A percentile compares a stretch with the other conserved stretches of the same genome.
These are phyloP conservation scores for Portevinia maculata DNA, from an alignment of 2,888 invertebrate genomes.

Conservation along the genomic window DNA sequence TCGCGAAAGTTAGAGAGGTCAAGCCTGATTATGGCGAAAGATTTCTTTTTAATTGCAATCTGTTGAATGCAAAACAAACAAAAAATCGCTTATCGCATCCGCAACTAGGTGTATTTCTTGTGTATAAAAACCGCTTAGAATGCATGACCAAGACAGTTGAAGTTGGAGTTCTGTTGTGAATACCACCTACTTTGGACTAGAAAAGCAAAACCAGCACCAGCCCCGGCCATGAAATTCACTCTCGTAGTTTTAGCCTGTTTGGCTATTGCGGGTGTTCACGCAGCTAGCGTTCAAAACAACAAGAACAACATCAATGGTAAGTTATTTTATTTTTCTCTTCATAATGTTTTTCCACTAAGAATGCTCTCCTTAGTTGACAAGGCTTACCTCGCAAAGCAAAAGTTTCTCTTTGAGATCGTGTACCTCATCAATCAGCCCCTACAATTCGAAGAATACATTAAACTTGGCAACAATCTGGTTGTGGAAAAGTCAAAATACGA, in stretches of 20 bases:
- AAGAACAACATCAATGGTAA: neutral
- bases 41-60: conserved; percentile 21
- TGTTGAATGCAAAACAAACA: conserved; percentile 36
- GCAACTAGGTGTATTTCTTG: conserved; percentile 17
- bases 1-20: conserved; percentile 31
- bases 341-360: no score
- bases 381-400: conserved; percentile 77
- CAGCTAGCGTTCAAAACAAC: conserved; percentile 71
- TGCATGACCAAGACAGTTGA: conserved; percentile 14
- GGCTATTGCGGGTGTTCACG: no score
- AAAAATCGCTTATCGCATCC: conserved; percentile 29
- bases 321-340: no score
- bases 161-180: no score
- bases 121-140: conserved; percentile 41
- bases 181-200: conserved; percentile 76
- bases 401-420: conserved; percentile 78
- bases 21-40: conserved; percentile 33
- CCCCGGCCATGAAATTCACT: conserved; percentile 78
- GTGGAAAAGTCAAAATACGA: conserved; percentile 76
- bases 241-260: no score
- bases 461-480: conserved; percentile 75
- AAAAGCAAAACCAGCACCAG: conserved; percentile 77
- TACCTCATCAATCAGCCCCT: conserved; percentile 78
- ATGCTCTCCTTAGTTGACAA: conserved; percentile 75
- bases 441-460: conserved; percentile 79